Evolutionary conservation across 2,113 vertebrate genomes (phyloP).

Genomic region (Fregetta grallaria): DNA sequence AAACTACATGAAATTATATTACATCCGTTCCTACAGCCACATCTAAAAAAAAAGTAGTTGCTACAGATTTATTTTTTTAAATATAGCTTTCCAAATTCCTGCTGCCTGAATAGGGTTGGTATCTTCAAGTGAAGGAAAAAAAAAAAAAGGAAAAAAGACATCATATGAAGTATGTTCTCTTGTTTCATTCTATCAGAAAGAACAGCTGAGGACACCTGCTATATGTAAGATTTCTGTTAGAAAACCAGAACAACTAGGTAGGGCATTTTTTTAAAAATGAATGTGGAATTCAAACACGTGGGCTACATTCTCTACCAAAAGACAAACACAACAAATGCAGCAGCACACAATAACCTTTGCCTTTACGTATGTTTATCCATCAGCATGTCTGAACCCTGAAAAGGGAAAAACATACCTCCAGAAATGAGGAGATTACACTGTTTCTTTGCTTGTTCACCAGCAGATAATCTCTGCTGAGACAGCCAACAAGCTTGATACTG

Average conservation of each 20-base stretch:
- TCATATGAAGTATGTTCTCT: neutral
- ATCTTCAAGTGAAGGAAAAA: neutral
- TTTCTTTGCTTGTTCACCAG: neutral
- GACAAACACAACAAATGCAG: neutral
- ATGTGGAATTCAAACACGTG: neutral
- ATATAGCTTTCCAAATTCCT: slow-evolving; percentile 9
- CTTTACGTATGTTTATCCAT: neutral
- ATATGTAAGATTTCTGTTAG: neutral
- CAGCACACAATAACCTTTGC: neutral
- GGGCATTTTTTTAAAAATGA: neutral
- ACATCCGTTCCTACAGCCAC: neutral
- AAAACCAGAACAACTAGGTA: neutral
- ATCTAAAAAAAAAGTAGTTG: neutral
- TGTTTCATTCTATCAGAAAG: neutral
- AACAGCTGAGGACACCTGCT: neutral
- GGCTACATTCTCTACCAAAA: neutral
- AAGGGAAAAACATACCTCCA: neutral
- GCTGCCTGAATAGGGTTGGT: neutral
- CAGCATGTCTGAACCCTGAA: neutral
- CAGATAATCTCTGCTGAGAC: neutral
- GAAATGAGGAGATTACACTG: neutral
- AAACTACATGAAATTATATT: neutral
- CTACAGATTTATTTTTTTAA: neutral
- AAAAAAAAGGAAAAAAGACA: fast-evolving
- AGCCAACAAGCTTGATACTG: neutral